phyloP scores from a whole-genome alignment of 2,113 vertebrate species.

The Tyrannus savana region DNA sequence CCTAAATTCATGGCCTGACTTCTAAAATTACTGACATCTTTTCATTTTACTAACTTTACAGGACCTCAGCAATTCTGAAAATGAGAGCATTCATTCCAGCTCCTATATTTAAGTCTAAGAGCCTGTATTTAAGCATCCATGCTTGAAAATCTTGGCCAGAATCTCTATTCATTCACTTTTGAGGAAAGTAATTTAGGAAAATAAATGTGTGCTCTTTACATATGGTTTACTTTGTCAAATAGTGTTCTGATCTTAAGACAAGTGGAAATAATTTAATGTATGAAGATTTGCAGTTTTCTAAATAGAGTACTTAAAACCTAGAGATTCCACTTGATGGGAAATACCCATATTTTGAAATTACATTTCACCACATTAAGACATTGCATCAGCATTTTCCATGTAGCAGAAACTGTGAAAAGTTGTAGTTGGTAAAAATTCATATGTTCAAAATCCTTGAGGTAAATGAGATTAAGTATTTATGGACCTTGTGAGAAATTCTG shows the following conservation, averaged over 20 bases:
- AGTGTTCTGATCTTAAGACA: neutral
- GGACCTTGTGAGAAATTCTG: neutral
- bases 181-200: neutral
- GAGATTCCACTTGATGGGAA: neutral
- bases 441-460: neutral
- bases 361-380: neutral
- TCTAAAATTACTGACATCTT: neutral
- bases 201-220: neutral
- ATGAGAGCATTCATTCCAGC: neutral
- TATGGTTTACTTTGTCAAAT: neutral
- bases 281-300: neutral
- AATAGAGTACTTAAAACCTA: neutral
- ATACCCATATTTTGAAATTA: neutral
- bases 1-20: neutral
- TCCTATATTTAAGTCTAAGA: conserved; percentile 15
- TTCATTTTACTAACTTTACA: neutral
- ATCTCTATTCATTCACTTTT: neutral
- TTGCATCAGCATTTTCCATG: neutral
- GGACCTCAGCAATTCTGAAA: conserved; percentile 28
- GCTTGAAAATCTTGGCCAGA: conserved; percentile 21
- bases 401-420: neutral
- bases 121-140: neutral
- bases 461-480: neutral
- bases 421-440: neutral
- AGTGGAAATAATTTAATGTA: neutral